These are phyloP conservation scores for Thyatira batis DNA, from an alignment of 2,888 invertebrate species.

Conservation along the genomic window DNA sequence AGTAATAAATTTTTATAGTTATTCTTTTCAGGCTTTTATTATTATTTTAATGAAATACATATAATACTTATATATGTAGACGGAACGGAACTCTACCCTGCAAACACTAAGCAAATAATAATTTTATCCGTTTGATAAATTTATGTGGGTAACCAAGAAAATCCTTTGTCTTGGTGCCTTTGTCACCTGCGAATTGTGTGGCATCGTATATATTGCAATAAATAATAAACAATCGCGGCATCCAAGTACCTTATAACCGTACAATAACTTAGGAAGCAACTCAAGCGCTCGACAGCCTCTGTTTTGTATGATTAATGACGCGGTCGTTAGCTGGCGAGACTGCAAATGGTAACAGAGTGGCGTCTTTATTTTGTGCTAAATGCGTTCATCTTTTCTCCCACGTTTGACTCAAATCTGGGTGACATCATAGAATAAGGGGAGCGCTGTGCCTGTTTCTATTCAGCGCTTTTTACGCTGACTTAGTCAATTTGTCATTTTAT, in stretches of 20 bases:
- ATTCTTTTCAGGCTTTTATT: too few relatives aligned
- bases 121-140: neutral
- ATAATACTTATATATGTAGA: too few relatives aligned
- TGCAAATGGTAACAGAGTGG: conserved; percentile 61
- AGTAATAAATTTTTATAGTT: too few relatives aligned
- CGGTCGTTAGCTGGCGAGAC: conserved; percentile 56
- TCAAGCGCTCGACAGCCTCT: conserved; percentile 53
- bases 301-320: conserved; percentile 68
- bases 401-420: conserved; percentile 36
- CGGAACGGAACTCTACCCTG: too few relatives aligned
- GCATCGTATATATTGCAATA: neutral
- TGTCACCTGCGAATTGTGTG: neutral
- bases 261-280: conserved; percentile 42
- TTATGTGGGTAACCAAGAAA: neutral
- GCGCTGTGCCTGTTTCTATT: conserved; percentile 8
- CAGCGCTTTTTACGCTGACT: conserved; percentile 1
- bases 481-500: conserved; percentile 6
- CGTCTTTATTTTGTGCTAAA: conserved; percentile 61
- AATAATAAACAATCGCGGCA: neutral
- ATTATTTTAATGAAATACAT: too few relatives aligned
- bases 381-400: conserved; percentile 48
- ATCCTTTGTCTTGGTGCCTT: neutral
- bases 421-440: conserved; percentile 25
- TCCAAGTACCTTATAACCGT: conserved; percentile 35
- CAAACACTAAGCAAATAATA: neutral